phyloP scores from a whole-genome alignment of 1,140 invertebrate genomes.

The Heterodera carotae region DNA sequence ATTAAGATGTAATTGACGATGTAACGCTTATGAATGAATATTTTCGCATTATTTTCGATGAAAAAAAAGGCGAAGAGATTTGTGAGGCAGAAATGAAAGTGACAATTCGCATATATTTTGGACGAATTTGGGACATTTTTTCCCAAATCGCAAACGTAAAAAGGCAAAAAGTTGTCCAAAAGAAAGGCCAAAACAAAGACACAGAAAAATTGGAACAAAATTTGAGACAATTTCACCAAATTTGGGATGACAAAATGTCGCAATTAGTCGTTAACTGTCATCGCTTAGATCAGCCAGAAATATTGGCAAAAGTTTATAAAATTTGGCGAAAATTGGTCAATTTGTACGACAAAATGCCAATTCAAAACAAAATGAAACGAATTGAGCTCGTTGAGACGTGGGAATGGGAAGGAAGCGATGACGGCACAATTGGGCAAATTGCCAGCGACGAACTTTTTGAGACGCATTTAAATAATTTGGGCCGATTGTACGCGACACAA shows the following conservation, averaged over 20 bases:
- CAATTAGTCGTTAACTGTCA: background rate
- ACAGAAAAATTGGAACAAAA: background rate
- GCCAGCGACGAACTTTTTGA: background rate
- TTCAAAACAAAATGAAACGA: background rate
- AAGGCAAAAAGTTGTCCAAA: background rate
- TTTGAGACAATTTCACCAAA: background rate
- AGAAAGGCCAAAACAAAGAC: background rate
- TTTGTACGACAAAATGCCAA: background rate
- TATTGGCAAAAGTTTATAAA: background rate
- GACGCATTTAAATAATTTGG: background rate
- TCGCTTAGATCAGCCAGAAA: background rate
- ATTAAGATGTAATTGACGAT: no score
- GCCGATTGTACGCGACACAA: background rate
- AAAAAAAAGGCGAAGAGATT: background rate
- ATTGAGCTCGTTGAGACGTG: background rate
- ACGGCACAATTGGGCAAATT: background rate
- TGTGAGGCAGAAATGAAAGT: background rate
- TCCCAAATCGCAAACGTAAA: background rate
- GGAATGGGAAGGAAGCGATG: background rate
- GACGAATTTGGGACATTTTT: background rate
- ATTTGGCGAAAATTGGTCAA: background rate
- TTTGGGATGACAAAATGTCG: background rate
- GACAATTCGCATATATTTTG: background rate
- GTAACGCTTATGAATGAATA: no score
- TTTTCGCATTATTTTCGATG: background rate